Base-by-base conservation (phyloP, 2,888 invertebrate species). In the Agrotis ipsilon region DNA sequence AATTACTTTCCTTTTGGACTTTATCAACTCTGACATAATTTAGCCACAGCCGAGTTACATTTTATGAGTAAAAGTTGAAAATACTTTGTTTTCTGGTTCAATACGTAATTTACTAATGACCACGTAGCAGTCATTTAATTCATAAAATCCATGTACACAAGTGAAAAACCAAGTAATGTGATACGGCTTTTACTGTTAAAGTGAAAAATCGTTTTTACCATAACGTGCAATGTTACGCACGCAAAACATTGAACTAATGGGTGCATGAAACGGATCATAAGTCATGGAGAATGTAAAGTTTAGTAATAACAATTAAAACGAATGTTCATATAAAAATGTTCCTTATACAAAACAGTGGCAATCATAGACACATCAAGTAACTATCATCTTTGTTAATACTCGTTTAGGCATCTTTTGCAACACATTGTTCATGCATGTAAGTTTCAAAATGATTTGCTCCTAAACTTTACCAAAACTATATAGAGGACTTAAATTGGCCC, bases 391-490 rank as follows among this genome's bases (percentile, higher is more conserved):
- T 1, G 18, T 11, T 7, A 16, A 21, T 39, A 39, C 11, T 39
- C 39, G 39, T 39, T 11, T 0, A 7, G 1, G 16, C 27, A 18
- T 27, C 18, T 27, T 27, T n/a, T 32, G 2, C 32, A 13, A 32
- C 3, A 6, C 3, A 7, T 19, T 32, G 32, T 19, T 14, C 32
- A 14, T 32, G 14, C 32, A 55, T 55, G n/a, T 55, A 32, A 32
- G n/a, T 55, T 9, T 14, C n/a, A 32, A 32, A 55, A 57, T 52
- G n/a, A 46, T 46, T 60, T 48, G 46, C 39, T 39, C 13, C 7
- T 39, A 46, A 63, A 48, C 55, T 55, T 55, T 14, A 55, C 54
- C 46, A 24, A 51, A 63, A 21, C 45, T 39, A 16, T 45, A 14
- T 19, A 51, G 4, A 51, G 45, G 24, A 45, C 14, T 63, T 51